Conservation (phyloP, 2,113 vertebrate species). For the Pollimyrus isidori region DNA sequence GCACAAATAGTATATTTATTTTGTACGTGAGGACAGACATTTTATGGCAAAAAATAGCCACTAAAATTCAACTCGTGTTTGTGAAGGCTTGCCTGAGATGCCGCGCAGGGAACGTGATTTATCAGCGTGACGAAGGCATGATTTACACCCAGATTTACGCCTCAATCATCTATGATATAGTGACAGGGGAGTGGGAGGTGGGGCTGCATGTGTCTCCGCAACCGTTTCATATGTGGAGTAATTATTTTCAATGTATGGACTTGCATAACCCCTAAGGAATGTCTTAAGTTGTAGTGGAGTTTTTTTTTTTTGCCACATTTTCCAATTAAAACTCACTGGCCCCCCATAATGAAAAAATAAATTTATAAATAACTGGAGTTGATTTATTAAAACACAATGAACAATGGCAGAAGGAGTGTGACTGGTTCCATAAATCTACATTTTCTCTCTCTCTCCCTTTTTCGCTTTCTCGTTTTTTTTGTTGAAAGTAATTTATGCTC, state of each 20-base stretch:
- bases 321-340: constrained; percentile 32
- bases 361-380: not conserved
- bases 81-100: not conserved
- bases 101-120: not conserved
- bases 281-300: constrained; percentile 21
- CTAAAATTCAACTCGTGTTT: not conserved
- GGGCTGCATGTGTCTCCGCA: constrained; percentile 35
- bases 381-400: constrained; percentile 27
- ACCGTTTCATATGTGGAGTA: constrained; percentile 45
- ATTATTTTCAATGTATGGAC: constrained; percentile 6
- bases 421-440: constrained; percentile 34
- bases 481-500: not conserved
- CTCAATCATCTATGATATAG: constrained; percentile 37
- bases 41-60: not conserved
- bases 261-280: constrained; percentile 39
- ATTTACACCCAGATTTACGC: constrained; percentile 49
- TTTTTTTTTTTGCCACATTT: constrained; percentile 34
- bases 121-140: constrained; percentile 22
- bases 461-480: constrained; percentile 19
- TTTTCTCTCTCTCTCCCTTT: constrained; percentile 11
- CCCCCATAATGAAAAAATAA: constrained; percentile 25
- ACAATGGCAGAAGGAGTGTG: constrained; percentile 35
- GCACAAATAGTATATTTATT: not conserved
- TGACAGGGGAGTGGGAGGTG: constrained; percentile 46
- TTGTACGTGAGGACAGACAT: not conserved